Evolutionary conservation across 1,140 invertebrate species (phyloP).

Genomic region (Orchestia grillus): DNA sequence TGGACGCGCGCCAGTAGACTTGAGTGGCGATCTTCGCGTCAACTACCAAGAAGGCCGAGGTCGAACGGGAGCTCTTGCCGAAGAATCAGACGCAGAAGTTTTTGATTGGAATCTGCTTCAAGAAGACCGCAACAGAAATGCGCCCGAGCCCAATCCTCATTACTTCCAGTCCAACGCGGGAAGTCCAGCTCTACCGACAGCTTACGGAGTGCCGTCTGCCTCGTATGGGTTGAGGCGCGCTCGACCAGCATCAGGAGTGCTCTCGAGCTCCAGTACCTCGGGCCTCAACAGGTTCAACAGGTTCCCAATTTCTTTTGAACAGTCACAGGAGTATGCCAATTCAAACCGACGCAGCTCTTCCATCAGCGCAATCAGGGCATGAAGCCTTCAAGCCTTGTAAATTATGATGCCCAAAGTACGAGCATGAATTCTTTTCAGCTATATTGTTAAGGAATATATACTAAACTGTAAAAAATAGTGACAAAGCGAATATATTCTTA

Average conservation of each 20-base stretch:
- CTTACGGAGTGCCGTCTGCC: slow-evolving; percentile 3
- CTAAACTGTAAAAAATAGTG: background rate
- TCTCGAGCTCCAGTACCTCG: background rate
- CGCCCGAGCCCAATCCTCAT: background rate
- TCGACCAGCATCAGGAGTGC: slow-evolving; percentile 32
- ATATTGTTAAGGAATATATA: background rate
- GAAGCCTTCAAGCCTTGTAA: background rate
- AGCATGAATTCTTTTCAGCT: background rate
- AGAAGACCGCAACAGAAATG: slow-evolving; percentile 29
- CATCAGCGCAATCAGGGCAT: background rate
- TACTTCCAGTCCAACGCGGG: slow-evolving; percentile 3
- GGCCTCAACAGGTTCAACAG: slow-evolving; percentile 45
- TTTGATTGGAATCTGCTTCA: slow-evolving; percentile 37
- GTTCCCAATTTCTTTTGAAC: slow-evolving; percentile 20
- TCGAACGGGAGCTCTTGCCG: background rate
- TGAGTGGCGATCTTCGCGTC: slow-evolving; percentile 12
- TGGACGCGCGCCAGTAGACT: background rate
- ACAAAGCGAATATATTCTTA: background rate
- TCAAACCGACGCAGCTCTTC: slow-evolving; percentile 25
- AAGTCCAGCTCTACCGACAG: background rate
- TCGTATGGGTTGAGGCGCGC: background rate
- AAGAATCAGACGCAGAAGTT: slow-evolving; percentile 26
- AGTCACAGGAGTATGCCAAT: slow-evolving; percentile 26
- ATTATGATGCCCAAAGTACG: background rate
- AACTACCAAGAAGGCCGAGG: slow-evolving; percentile 22